Base-by-base conservation (phyloP, 1,140 invertebrate species). In the Cotesia chilonis region DNA sequence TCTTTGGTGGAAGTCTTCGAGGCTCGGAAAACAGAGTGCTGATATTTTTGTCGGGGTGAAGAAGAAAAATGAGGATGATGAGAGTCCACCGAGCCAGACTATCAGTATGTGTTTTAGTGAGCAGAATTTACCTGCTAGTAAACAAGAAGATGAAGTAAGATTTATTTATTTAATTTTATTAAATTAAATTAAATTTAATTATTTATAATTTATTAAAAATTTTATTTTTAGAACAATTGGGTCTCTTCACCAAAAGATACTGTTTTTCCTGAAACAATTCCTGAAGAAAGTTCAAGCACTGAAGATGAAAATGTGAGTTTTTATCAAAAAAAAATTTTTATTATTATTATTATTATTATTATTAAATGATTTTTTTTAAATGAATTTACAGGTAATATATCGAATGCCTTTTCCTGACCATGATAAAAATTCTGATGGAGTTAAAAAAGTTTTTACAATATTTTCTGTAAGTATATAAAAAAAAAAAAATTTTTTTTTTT, bases 271-370 rank as follows among this genome's bases (percentile, higher is more conserved):
- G 95, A 96, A 89, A 96, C 94, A 1, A 96, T 96, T 76, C 94
- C 95, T 0, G 95, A 96, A 86, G 95, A 96, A 83, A 95, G 93
- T 80, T 96, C 94, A 3, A 95, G 94, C 77, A 93, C 94, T 59
- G 94, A 96, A 85, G 95, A 96, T 81, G 95, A 96, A 84, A 94
- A 96, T 82, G 94, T 96, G 78, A 94, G 93, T 64, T 47, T 17
- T 67, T 28, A 71, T 20, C 12, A 38, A 68, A 65, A 57, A 65
- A 63, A 64, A 54, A 52, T 57, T 63, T 63, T 17, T 17, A 1
- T 17, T 17, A 17, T 17, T n/a, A 66, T 14, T 54, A 65, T 14
- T 36, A 63, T 51, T 61, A 10, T 20, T 37, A 54, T 41, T 64
- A 12, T 37, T 69, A 66, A 1, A 41, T 69, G 61, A 55, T 52